Percentiles rank a stretch among this genome's conserved stretches.
Evolutionary conservation across 1,140 invertebrate genomes (phyloP).

Genomic region (Drosophila pseudoobscura): DNA sequence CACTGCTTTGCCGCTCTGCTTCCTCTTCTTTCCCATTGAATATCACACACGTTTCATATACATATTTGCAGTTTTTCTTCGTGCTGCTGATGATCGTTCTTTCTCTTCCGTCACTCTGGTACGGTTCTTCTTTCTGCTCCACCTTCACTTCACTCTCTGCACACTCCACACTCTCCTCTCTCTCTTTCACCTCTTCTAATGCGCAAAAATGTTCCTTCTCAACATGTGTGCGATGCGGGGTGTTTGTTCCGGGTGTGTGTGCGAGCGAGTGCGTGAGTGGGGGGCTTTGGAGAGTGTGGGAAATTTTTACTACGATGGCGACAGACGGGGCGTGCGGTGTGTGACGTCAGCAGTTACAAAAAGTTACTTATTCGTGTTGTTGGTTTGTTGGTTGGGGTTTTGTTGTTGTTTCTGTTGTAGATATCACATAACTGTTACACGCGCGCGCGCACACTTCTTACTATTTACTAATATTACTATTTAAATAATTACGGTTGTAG

Average conservation of each 20-base stretch:
- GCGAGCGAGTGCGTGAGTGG: constrained; percentile 19
- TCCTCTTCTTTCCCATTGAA: constrained; percentile 64
- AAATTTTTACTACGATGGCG: constrained; percentile 42
- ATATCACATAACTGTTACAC: constrained; percentile 78
- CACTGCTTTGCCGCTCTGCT: constrained; percentile 27
- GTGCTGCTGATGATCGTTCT: constrained; percentile 4
- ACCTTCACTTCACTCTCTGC: neutral
- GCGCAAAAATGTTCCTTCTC: too few species aligned
- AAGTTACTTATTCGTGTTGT: constrained; percentile 14
- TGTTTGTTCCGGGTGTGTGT: constrained; percentile 2
- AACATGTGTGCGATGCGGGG: neutral
- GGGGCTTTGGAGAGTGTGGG: constrained; percentile 28
- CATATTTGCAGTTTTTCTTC: constrained; percentile 53
- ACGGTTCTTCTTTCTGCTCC: constrained; percentile 16
- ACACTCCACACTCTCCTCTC: constrained; percentile 25
- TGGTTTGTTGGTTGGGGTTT: neutral
- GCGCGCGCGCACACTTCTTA: constrained; percentile 30
- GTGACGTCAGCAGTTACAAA: constrained; percentile 73
- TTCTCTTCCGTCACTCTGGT: constrained; percentile 14
- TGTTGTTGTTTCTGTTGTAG: constrained; percentile 51
- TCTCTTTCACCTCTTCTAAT: constrained; percentile 28
- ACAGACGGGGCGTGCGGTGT: constrained; percentile 32
- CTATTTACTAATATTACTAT: constrained; percentile 31
- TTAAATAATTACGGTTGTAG: constrained; percentile 25
- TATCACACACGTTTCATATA: constrained; percentile 78